A percentile compares a stretch with the other conserved stretches of the same genome.
Conservation (phyloP, 92 coral and sea anemone genomes). For the Phymanthus crucifer region DNA sequence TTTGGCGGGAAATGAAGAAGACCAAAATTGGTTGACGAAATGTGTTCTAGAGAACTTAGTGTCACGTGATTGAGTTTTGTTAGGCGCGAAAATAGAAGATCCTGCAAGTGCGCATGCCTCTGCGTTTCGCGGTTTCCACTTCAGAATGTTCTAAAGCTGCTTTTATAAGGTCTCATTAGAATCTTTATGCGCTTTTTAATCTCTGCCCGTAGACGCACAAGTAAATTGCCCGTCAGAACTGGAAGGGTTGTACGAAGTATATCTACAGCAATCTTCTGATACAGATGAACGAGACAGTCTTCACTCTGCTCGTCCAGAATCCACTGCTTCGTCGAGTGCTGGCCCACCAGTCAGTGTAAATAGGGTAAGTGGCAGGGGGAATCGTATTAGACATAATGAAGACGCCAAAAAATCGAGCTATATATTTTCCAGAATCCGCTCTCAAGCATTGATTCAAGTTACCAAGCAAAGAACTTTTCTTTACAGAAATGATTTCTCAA, state of each 20-base stretch:
- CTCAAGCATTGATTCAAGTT: too few relatives aligned
- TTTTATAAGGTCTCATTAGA: too few relatives aligned
- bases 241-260: conserved; percentile 78
- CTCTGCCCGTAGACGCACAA: conserved; percentile 39
- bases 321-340: conserved; percentile 36
- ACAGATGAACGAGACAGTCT: conserved; percentile 57
- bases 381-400: too few relatives aligned
- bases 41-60: background rate
- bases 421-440: too few relatives aligned
- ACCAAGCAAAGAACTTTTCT: too few relatives aligned
- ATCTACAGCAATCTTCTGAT: conserved; percentile 65
- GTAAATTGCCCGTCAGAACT: conserved; percentile 65
- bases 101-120: too few relatives aligned
- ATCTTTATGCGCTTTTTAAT: background rate
- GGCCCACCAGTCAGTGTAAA: conserved; percentile 25
- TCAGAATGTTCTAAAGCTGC: too few relatives aligned
- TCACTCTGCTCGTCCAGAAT: conserved; percentile 33
- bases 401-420: too few relatives aligned
- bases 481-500: too few relatives aligned
- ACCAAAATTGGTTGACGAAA: background rate
- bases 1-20: background rate
- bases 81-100: too few relatives aligned
- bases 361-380: conserved; percentile 21
- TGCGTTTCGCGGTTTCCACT: too few relatives aligned
- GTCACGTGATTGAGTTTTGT: too few relatives aligned